Evolutionary conservation across 2,888 invertebrate genomes (phyloP).

Genomic region (Cataglyphis rosenhaueri): DNA sequence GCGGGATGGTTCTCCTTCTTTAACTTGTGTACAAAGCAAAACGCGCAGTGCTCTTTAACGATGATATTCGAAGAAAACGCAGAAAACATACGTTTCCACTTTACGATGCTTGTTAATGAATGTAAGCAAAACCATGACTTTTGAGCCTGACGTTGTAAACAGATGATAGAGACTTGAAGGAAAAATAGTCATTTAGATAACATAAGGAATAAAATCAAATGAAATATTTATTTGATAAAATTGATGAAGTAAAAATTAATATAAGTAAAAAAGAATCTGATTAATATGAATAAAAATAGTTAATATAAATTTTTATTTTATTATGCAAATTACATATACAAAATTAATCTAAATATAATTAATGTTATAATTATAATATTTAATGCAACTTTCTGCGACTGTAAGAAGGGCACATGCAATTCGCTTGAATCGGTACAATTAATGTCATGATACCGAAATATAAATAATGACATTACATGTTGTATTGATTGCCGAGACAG

Average conservation of each 20-base stretch:
- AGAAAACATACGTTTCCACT: constrained; percentile 51
- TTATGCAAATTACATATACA: background rate
- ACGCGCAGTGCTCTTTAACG: constrained; percentile 31
- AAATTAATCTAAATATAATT: background rate
- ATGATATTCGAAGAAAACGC: constrained; percentile 53
- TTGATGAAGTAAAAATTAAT: constrained; percentile 2
- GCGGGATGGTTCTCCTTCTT: constrained; percentile 4
- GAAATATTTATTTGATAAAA: background rate
- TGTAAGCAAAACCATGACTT: constrained; percentile 55
- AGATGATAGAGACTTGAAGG: constrained; percentile 59
- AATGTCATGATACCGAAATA: constrained; percentile 21
- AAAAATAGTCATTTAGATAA: constrained; percentile 52
- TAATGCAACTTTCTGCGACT: too few species aligned
- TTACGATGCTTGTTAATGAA: constrained; percentile 68
- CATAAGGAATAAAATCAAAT: background rate
- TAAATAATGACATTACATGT: constrained; percentile 36
- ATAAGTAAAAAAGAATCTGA: background rate
- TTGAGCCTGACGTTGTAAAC: constrained; percentile 60
- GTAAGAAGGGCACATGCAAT: background rate
- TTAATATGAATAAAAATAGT: background rate
- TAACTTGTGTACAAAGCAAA: constrained; percentile 17
- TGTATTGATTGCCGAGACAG: constrained; percentile 20
- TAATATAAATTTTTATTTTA: background rate
- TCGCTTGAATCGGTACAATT: constrained; percentile 2
- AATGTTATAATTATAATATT: background rate